Conservation (phyloP, 2,888 invertebrate genomes). For the Bimastos eiseni region DNA sequence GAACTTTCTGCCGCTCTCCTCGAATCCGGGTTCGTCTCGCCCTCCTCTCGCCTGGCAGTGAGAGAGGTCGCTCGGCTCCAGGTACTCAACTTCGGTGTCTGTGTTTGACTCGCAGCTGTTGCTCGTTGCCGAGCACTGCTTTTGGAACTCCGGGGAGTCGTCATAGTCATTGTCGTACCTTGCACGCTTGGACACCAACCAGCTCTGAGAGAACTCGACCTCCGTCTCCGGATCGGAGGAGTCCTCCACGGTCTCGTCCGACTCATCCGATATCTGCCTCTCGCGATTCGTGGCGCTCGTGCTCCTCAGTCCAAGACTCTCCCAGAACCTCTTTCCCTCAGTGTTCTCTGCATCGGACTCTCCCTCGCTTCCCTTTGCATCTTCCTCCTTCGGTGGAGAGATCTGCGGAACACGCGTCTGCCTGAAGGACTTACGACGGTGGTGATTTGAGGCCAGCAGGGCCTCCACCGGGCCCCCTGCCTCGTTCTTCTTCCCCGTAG, state of each 20-base stretch:
- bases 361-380: neutral
- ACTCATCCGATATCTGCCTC: neutral
- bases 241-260: neutral
- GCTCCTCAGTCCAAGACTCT: constrained; percentile 10
- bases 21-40: neutral
- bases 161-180: neutral
- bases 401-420: constrained; percentile 46
- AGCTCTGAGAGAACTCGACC: neutral
- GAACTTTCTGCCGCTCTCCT: neutral
- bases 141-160: neutral
- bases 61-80: neutral
- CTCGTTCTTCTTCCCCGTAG: neutral
- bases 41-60: neutral
- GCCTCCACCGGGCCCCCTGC: neutral
- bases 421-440: constrained; percentile 52
- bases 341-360: neutral
- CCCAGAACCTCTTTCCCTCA: constrained; percentile 14
- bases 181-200: neutral
- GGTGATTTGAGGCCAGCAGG: constrained; percentile 29
- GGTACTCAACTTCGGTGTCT: neutral
- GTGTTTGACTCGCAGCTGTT: constrained; percentile 16
- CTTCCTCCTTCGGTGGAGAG: no score
- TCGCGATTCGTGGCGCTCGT: neutral
- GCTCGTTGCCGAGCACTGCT: constrained; percentile 8
- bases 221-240: neutral